These are phyloP conservation scores for Druceiella hillmani DNA, from an alignment of 2,888 invertebrate species.

Conservation along the genomic window DNA sequence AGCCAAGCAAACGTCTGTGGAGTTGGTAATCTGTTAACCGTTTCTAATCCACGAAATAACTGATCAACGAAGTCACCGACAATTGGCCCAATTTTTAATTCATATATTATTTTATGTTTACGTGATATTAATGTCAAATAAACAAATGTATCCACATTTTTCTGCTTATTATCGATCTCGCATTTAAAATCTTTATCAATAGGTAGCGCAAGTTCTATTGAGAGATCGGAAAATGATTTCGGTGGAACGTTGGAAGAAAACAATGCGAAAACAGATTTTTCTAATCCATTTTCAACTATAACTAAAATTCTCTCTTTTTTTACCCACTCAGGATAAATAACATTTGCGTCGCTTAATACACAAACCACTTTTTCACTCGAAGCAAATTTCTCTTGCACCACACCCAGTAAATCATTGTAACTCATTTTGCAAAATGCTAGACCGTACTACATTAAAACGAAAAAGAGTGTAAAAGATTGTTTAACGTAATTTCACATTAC, in stretches of 20 bases:
- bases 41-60: constrained; percentile 67
- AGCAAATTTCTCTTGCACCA: constrained; percentile 48
- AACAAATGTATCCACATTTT: constrained; percentile 46
- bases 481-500: too few relatives aligned
- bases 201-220: constrained; percentile 75
- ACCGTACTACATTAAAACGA: too few relatives aligned
- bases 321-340: constrained; percentile 45
- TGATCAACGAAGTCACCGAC: constrained; percentile 70
- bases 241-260: constrained; percentile 58
- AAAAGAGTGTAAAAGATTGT: too few relatives aligned
- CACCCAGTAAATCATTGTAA: constrained; percentile 44
- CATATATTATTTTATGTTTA: constrained; percentile 44
- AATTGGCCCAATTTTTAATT: constrained; percentile 50
- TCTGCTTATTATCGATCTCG: constrained; percentile 60
- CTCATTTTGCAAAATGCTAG: too few relatives aligned
- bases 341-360: constrained; percentile 43
- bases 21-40: constrained; percentile 46
- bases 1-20: constrained; percentile 54
- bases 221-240: constrained; percentile 68
- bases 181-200: constrained; percentile 76
- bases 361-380: constrained; percentile 46
- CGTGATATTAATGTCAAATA: constrained; percentile 47
- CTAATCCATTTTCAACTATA: constrained; percentile 47
- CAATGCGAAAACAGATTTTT: constrained; percentile 49
- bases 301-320: constrained; percentile 44